Evolutionary conservation across 2,113 vertebrate genomes (phyloP), one percentile per base, ranked within the genome.

Genomic region (Ploceus nigricollis): DNA sequence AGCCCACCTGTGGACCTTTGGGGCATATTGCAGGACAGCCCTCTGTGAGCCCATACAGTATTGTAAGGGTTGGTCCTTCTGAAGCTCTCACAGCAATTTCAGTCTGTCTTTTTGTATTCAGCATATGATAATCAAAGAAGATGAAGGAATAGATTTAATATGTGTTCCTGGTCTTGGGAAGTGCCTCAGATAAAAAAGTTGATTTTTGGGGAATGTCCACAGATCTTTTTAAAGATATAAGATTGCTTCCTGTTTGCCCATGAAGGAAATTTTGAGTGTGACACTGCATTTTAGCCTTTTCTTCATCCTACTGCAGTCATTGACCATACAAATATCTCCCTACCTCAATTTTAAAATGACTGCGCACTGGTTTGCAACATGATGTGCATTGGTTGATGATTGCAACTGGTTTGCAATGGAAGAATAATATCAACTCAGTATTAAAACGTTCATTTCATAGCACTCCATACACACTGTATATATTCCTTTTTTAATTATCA

Each of bases 71-170:
- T 11, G 3, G 44, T 65, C 28, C 33, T 69, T 77, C 30, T 8
- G 30, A 87, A 87, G 42, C 8, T 25, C 30, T 75, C 7, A 2
- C 5, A 35, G 87, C 23, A 69, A 15, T 73, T 77, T 65, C 5
- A 10, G 44, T 19, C 35, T 91, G 22, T 45, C 57, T 40, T 76
- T 89, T 87, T 77, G 17, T 53, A 39, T 80, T 77, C 24, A 40
- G 9, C 39, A 20, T 44, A 31, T 0, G 0, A 48, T 54, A 83
- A 70, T 50, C 18, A 27, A 33, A 65, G 57, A 68, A 64, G 17
- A 72, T 53, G 20, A 65, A 44, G 10, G 17, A 65, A 35, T 15
- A 44, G 10, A 60, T 39, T 81, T 81, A 40, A 44, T 61, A 25
- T 33, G 6, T 51, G 11, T 63, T 53, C 33, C 22, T 77, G 20